phyloP scores from a whole-genome alignment of 2,113 vertebrate genomes.

The Actenoides lindsayi region DNA sequence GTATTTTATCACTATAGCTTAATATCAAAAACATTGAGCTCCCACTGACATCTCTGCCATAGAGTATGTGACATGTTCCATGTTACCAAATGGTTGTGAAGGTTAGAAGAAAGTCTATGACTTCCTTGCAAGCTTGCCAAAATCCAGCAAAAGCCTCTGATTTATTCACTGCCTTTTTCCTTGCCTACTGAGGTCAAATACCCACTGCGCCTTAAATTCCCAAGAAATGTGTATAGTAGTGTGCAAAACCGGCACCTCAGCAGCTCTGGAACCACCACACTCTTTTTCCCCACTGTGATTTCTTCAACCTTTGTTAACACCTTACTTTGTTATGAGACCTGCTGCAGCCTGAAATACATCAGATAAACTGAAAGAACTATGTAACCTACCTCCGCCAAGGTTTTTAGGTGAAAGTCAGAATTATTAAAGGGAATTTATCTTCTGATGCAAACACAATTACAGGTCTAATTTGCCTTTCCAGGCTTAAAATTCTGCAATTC shows the following conservation, averaged over 20 bases:
- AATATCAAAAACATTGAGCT: neutral
- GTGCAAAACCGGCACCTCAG: neutral
- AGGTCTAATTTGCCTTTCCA: neutral
- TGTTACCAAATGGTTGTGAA: neutral
- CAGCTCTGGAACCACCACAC: neutral
- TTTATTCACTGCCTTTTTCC: neutral
- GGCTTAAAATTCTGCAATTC: neutral
- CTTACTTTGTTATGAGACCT: neutral
- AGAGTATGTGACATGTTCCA: neutral
- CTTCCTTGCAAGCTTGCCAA: neutral
- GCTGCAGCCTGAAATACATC: neutral
- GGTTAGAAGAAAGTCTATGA: neutral
- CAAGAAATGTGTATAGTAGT: neutral
- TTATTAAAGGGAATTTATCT: neutral
- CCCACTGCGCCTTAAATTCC: neutral
- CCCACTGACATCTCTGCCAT: neutral
- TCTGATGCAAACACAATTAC: neutral
- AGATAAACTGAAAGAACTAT: neutral
- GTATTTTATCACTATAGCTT: neutral
- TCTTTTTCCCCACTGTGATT: neutral
- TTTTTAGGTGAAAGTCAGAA: neutral
- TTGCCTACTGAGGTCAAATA: neutral
- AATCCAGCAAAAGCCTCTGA: neutral
- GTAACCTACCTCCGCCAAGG: neutral
- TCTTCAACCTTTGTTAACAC: neutral